Evolutionary conservation across 1,140 invertebrate genomes (phyloP).

Genomic region (Cryptotermes secundus): DNA sequence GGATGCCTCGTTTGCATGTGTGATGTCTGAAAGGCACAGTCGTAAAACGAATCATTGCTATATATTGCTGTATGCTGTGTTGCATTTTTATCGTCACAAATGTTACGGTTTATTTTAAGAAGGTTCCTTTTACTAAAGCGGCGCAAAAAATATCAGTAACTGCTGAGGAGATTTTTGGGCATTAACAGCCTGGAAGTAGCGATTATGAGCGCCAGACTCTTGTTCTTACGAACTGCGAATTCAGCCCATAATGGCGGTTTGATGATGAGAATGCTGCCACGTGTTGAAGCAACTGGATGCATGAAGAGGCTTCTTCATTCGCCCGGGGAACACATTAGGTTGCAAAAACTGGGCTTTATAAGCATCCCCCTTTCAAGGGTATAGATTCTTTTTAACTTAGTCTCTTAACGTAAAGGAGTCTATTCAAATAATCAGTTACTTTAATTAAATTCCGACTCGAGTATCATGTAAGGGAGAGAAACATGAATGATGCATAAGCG

Average conservation of each 20-base stretch:
- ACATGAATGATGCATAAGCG: no score
- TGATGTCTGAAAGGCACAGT: no score
- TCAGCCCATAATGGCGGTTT: neutral
- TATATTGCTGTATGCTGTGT: no score
- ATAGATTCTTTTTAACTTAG: neutral
- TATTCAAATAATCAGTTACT: no score
- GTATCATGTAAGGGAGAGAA: no score
- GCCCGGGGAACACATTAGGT: neutral
- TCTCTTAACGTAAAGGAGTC: no score
- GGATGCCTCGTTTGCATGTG: no score
- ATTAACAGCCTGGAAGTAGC: neutral
- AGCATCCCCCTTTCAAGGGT: neutral
- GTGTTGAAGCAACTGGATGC: constrained; percentile 8
- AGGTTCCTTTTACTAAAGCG: neutral
- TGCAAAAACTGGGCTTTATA: neutral
- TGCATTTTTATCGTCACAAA: neutral
- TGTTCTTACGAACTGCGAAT: neutral
- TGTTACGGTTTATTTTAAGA: neutral
- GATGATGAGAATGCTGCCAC: neutral
- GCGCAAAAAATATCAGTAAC: neutral
- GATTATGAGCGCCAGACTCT: neutral
- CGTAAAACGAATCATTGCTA: no score
- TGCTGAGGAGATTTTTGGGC: neutral
- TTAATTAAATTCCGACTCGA: no score
- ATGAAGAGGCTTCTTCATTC: neutral